Base-by-base conservation (phyloP, 2,113 vertebrate species). In the Taxidea taxus region DNA sequence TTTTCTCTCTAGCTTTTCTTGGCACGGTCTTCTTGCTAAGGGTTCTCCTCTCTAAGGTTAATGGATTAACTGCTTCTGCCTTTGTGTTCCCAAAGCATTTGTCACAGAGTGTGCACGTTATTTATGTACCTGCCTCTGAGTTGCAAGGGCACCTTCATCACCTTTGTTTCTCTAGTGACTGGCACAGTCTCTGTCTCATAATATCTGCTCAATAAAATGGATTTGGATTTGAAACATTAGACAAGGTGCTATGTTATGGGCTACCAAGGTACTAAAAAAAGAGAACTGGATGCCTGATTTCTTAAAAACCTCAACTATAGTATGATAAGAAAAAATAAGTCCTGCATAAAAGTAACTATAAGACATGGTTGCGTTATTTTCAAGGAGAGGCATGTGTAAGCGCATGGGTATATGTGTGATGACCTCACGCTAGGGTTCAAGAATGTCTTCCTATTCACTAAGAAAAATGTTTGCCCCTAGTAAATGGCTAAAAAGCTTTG, bases 61-160 rank as follows among this genome's bases (percentile, higher is more conserved):
- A 92, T 84, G 83, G 86, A 96, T 93, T 74, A 93, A 91, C 94
- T 87, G 31, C 81, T 96, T 96, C 90, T 70, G 92, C 49, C 74
- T 94, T 88, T 49, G 34, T 74, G 42, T 91, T 93, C 56, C 42
- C 58, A 47, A 87, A 90, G 42, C 81, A 88, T 93, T 96, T 90
- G 90, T 96, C 94, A 68, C 4, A 1, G 25, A 49, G 7, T 68
- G 39, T 47, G 47, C 18, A 18, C 56, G 4, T 87, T 87, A 94
- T 60, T 87, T 90, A 88, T 94, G 95, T 84, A 74, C 91, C 56
- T 88, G 44, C 87, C 54, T 88, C 47, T 47, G 74, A 83, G 34
- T 77, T 97, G 93, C 78, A 84, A 87, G 83, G 84, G 44, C 62
- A 25, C 74, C 80, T 96, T 96, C 27, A 85, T 68, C 51, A 60